Conservation (phyloP, 2,888 invertebrate species). For the Cantharis rustica region DNA sequence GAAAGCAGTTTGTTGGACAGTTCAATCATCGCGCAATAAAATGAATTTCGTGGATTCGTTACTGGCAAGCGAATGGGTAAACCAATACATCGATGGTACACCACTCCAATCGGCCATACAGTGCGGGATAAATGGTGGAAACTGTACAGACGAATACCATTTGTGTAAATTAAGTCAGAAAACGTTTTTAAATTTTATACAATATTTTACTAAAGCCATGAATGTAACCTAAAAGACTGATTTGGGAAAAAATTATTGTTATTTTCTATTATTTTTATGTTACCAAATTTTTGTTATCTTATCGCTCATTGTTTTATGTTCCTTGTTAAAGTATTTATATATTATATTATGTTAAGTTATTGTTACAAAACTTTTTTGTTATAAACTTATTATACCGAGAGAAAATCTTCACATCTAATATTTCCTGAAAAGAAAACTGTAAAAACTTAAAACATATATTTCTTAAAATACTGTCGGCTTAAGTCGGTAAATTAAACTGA, state of each 20-base stretch:
- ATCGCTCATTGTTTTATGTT: neutral
- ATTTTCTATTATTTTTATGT: neutral
- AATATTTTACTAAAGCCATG: conserved; percentile 21
- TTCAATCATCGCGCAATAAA: conserved; percentile 54
- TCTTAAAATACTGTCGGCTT: too few species aligned
- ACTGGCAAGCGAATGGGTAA: conserved; percentile 55
- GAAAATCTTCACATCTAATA: too few species aligned
- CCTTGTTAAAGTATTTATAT: neutral
- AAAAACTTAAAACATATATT: too few species aligned
- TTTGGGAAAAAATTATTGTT: neutral
- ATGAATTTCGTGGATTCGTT: conserved; percentile 60
- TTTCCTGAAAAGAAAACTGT: too few species aligned
- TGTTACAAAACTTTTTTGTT: neutral
- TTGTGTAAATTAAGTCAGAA: conserved; percentile 53
- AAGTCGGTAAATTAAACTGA: too few species aligned
- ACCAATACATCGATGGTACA: conserved; percentile 57
- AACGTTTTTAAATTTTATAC: conserved; percentile 18
- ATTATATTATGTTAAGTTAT: neutral
- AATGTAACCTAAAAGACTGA: conserved; percentile 21
- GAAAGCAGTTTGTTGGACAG: conserved; percentile 61
- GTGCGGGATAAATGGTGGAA: conserved; percentile 53
- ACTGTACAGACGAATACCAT: conserved; percentile 56
- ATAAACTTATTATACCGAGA: neutral
- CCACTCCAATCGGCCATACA: conserved; percentile 61
- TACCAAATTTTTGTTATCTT: neutral